Percentiles rank a stretch among this genome's conserved stretches.
Conservation (phyloP, 30 jellyfish, hydroid and myxozoan genomes). For the Aurelia sp. region DNA sequence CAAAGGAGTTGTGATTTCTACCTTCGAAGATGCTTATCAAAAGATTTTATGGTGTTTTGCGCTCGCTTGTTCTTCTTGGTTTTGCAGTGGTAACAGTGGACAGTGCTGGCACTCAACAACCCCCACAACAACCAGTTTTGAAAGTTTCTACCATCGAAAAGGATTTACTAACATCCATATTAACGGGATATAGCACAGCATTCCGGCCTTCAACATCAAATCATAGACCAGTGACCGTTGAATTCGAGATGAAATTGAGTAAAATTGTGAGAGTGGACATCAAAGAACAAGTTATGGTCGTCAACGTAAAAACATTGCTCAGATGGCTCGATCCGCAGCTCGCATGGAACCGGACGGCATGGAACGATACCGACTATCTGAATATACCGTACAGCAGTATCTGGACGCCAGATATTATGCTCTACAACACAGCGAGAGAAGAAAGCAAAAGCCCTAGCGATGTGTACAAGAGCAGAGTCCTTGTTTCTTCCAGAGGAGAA, state of each 20-base stretch:
- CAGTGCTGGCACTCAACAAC: background rate
- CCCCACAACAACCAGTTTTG: no score
- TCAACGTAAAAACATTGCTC: conserved; percentile 19
- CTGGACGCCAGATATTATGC: conserved; percentile 73
- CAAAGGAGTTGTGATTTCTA: no score
- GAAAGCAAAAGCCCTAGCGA: conserved; percentile 48
- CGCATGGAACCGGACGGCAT: conserved; percentile 52
- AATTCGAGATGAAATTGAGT: conserved; percentile 39
- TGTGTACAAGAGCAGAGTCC: conserved; percentile 43
- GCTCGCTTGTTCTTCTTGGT: no score
- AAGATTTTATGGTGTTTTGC: no score
- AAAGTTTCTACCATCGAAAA: conserved; percentile 45
- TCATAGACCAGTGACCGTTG: conserved; percentile 35
- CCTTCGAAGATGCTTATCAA: no score
- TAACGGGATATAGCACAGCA: conserved; percentile 50
- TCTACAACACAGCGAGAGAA: conserved; percentile 57
- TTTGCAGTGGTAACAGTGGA: no score
- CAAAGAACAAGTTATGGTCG: conserved; percentile 46
- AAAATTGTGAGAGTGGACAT: conserved; percentile 55
- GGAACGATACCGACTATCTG: conserved; percentile 46
- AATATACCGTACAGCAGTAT: conserved; percentile 20
- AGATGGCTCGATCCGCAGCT: conserved; percentile 68
- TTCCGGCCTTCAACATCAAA: conserved; percentile 63
- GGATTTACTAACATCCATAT: conserved; percentile 16
- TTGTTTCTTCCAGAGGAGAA: conserved; percentile 22